A percentile compares a stretch with the other conserved stretches of the same genome.
Evolutionary conservation across 2,113 vertebrate species (phyloP).

Genomic region (Corvus cornix): DNA sequence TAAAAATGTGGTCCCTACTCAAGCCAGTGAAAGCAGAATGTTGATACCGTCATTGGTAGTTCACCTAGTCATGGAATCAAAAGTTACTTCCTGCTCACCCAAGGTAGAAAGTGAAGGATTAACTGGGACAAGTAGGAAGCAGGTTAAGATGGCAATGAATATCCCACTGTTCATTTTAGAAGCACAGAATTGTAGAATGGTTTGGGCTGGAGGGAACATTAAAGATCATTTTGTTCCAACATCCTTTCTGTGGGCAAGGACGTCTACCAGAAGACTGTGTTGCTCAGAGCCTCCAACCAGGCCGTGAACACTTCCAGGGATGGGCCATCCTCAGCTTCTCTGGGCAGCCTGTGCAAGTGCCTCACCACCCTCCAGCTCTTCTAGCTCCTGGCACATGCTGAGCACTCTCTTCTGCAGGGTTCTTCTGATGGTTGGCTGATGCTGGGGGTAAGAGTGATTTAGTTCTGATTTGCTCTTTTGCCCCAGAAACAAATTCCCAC

Average conservation of each 20-base stretch:
- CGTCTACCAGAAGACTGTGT: background rate
- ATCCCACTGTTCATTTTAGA: background rate
- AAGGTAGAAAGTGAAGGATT: background rate
- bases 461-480: background rate
- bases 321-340: background rate
- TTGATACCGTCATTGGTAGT: background rate
- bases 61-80: background rate
- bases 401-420: background rate
- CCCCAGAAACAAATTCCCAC: background rate
- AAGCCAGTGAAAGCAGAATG: background rate
- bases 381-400: background rate
- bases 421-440: background rate
- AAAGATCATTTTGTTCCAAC: background rate
- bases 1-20: background rate
- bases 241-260: background rate
- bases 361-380: background rate
- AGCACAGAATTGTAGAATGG: background rate
- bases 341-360: background rate
- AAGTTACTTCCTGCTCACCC: background rate
- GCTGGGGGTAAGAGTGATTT: background rate
- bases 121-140: background rate
- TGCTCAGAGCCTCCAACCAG: background rate
- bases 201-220: background rate
- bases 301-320: background rate
- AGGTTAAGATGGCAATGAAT: background rate